These are phyloP conservation scores for Pangasius larnaudii DNA, from an alignment of 2,797 vertebrate genomes.

Conservation along the genomic window DNA sequence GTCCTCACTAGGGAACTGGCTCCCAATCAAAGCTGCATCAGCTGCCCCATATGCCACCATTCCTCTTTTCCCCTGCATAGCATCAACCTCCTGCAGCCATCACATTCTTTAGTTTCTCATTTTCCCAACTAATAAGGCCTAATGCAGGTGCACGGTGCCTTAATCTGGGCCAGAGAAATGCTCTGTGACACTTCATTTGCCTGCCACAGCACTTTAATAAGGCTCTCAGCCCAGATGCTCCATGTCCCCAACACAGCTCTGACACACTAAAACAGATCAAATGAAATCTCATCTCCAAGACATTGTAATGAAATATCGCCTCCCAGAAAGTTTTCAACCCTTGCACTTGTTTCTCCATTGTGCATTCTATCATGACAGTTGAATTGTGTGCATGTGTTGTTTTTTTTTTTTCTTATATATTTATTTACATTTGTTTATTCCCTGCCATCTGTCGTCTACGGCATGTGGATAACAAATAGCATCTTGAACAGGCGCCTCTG, in stretches of 20 bases:
- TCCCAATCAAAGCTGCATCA: neutral
- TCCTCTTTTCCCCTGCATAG: conserved; percentile 46
- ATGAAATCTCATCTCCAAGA: conserved; percentile 59
- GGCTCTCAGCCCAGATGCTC: conserved; percentile 64
- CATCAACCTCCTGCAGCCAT: conserved; percentile 55
- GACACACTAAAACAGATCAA: conserved; percentile 75
- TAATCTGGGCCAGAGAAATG: conserved; percentile 79
- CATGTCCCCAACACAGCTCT: conserved; percentile 63
- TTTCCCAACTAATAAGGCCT: conserved; percentile 77
- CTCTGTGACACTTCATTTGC: conserved; percentile 79
- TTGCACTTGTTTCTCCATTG: neutral
- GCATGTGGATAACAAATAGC: conserved; percentile 64
- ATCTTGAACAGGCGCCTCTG: conserved; percentile 44
- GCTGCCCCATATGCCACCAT: conserved; percentile 52
- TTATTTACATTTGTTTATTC: conserved; percentile 66
- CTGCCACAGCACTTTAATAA: conserved; percentile 76
- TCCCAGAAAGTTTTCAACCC: neutral
- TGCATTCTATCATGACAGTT: conserved; percentile 21
- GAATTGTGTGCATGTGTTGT: neutral
- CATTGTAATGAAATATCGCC: conserved; percentile 70
- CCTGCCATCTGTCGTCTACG: conserved; percentile 67
- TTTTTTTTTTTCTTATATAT: conserved; percentile 31
- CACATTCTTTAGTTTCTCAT: conserved; percentile 72
- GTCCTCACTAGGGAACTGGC: neutral
- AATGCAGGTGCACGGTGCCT: conserved; percentile 72